These are phyloP conservation scores for Myxocyprinus asiaticus DNA, from an alignment of 2,113 vertebrate genomes.

Conservation along the genomic window DNA sequence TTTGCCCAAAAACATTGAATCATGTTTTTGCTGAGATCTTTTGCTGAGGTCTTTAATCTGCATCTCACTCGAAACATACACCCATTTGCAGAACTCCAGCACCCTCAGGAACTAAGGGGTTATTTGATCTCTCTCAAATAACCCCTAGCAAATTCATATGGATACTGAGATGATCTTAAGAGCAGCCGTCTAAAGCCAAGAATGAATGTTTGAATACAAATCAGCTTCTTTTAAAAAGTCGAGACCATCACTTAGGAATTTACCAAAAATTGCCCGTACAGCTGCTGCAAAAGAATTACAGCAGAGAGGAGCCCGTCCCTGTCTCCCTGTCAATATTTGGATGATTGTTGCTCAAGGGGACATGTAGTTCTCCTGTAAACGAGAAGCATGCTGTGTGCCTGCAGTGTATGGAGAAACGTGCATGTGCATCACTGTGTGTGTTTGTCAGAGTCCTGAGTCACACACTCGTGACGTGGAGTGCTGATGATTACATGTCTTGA, in stretches of 20 bases:
- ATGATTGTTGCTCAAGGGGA: slow-evolving; percentile 8
- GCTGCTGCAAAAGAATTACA: slow-evolving; percentile 16
- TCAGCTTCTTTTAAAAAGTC: neutral
- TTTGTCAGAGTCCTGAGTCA: slow-evolving; percentile 9
- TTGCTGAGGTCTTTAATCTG: slow-evolving; percentile 34
- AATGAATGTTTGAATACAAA: slow-evolving; percentile 20
- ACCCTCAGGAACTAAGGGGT: slow-evolving; percentile 27
- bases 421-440: too few species aligned
- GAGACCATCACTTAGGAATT: slow-evolving; percentile 2
- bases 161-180: slow-evolving; percentile 1
- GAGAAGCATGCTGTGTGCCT: slow-evolving; percentile 14
- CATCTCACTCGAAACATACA: slow-evolving; percentile 20
- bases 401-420: neutral
- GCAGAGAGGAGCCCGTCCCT: neutral
- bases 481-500: slow-evolving; percentile 34
- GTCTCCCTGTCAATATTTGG: neutral
- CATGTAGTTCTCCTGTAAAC: neutral
- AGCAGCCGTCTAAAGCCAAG: slow-evolving; percentile 1
- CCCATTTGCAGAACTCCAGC: neutral
- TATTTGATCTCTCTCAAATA: slow-evolving; percentile 26
- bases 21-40: slow-evolving; percentile 35
- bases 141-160: neutral
- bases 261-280: neutral
- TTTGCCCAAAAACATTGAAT: slow-evolving; percentile 44
- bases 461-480: neutral